Evolutionary conservation across 2,888 invertebrate species (phyloP).

Genomic region (Pteria penguin): DNA sequence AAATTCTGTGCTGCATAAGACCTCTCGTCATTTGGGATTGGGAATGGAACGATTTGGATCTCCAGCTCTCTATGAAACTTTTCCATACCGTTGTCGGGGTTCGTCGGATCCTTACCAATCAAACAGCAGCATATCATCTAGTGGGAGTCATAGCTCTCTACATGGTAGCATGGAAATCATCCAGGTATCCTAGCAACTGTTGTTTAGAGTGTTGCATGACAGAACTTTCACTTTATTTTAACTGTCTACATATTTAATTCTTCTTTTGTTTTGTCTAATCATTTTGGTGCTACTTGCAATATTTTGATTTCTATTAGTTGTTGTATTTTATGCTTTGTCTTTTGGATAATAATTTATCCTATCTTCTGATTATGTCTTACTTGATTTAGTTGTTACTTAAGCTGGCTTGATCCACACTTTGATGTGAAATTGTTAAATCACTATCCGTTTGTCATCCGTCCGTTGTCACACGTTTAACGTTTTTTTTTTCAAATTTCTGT

Average conservation of each 20-base stretch:
- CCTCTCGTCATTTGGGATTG: conserved; percentile 59
- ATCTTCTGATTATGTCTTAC: neutral
- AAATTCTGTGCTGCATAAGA: conserved; percentile 61
- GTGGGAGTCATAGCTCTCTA: conserved; percentile 77
- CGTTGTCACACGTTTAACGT: too few species aligned
- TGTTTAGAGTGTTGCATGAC: conserved; percentile 31
- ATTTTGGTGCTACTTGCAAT: conserved; percentile 32
- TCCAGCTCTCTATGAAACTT: conserved; percentile 63
- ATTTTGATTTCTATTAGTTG: conserved; percentile 5
- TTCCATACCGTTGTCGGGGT: conserved; percentile 67
- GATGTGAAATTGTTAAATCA: too few species aligned
- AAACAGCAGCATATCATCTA: conserved; percentile 78
- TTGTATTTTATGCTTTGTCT: neutral
- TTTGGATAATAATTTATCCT: neutral
- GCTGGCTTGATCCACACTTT: too few species aligned
- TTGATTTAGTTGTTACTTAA: too few species aligned
- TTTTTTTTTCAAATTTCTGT: too few species aligned
- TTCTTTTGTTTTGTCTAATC: conserved; percentile 8
- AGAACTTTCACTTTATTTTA: conserved; percentile 3
- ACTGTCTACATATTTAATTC: conserved; percentile 8
- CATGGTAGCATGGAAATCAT: conserved; percentile 78
- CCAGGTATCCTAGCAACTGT: conserved; percentile 73
- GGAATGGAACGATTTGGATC: conserved; percentile 66
- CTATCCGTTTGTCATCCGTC: too few species aligned
- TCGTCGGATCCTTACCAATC: conserved; percentile 75